Conservation (phyloP, 2,888 invertebrate genomes). For the Tridacna gigas region DNA sequence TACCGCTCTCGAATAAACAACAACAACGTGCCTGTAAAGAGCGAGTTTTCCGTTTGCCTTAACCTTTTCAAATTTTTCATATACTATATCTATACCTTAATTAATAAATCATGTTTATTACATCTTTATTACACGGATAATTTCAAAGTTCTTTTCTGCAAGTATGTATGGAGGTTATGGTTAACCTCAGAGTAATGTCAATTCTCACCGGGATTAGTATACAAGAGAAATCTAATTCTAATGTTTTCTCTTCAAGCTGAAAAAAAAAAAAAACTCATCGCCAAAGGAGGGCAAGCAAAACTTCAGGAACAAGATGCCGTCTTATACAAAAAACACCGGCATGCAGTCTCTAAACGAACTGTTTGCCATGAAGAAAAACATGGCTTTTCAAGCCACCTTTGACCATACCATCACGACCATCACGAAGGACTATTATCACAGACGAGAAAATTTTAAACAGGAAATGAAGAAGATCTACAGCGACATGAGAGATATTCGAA, state of each 20-base stretch:
- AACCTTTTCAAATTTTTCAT: too few species aligned
- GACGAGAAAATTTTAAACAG: constrained; percentile 45
- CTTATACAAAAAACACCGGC: constrained; percentile 26
- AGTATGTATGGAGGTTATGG: too few species aligned
- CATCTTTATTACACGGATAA: too few species aligned
- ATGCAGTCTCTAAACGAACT: constrained; percentile 48
- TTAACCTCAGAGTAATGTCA: too few species aligned
- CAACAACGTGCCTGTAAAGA: too few species aligned
- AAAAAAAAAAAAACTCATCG: not conserved
- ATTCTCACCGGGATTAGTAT: not conserved
- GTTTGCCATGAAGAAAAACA: constrained; percentile 62
- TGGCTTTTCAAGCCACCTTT: constrained; percentile 56
- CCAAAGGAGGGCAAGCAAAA: not conserved
- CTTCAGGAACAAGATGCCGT: constrained; percentile 11
- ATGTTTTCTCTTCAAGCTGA: not conserved
- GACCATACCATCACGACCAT: constrained; percentile 36
- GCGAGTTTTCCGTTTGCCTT: too few species aligned
- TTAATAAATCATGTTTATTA: too few species aligned
- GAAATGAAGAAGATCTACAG: constrained; percentile 47
- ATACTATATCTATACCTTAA: too few species aligned
- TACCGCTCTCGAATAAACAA: too few species aligned
- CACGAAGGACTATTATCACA: constrained; percentile 39
- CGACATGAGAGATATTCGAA: constrained; percentile 45
- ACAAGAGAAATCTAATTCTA: not conserved
- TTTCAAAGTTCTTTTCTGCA: too few species aligned